A percentile compares a stretch with the other conserved stretches of the same genome.
These are phyloP conservation scores for Oryzias dopingdopingensis DNA, from an alignment of 2,797 vertebrate genomes.

Conservation along the genomic window DNA sequence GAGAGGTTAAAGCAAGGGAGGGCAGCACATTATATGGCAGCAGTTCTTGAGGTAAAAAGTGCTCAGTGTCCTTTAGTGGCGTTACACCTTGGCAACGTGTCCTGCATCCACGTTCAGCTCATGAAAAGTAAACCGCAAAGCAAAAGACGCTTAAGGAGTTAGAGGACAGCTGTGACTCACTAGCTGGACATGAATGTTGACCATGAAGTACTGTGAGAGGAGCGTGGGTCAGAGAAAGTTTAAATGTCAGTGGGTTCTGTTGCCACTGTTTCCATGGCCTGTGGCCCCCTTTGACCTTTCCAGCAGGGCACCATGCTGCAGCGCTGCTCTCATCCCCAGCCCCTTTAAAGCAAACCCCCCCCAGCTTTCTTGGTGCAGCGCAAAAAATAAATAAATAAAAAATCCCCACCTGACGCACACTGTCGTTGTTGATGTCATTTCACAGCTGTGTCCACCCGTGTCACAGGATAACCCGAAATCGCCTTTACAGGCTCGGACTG, in stretches of 20 bases:
- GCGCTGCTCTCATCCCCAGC: constrained; percentile 12
- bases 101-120: no score
- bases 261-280: constrained; percentile 45
- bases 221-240: constrained; percentile 17
- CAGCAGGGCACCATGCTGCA: constrained; percentile 20
- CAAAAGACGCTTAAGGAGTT: no score
- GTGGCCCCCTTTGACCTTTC: constrained; percentile 60
- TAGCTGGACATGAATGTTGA: constrained; percentile 6
- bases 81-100: no score
- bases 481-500: constrained; percentile 30
- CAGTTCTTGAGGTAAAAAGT: no score
- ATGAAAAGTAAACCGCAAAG: no score
- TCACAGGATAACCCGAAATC: constrained; percentile 19
- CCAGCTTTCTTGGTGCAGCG: constrained; percentile 12
- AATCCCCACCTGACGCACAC: constrained; percentile 31
- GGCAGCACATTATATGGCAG: no score
- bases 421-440: constrained; percentile 44
- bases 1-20: no score
- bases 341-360: constrained; percentile 37
- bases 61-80: no score
- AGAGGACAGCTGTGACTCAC: constrained; percentile 6
- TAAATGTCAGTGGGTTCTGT: constrained; percentile 61
- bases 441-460: constrained; percentile 6
- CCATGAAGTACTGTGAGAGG: constrained; percentile 16
- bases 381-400: constrained; percentile 15